Conservation (phyloP, 2,113 vertebrate species). For the Electrona antarctica region DNA sequence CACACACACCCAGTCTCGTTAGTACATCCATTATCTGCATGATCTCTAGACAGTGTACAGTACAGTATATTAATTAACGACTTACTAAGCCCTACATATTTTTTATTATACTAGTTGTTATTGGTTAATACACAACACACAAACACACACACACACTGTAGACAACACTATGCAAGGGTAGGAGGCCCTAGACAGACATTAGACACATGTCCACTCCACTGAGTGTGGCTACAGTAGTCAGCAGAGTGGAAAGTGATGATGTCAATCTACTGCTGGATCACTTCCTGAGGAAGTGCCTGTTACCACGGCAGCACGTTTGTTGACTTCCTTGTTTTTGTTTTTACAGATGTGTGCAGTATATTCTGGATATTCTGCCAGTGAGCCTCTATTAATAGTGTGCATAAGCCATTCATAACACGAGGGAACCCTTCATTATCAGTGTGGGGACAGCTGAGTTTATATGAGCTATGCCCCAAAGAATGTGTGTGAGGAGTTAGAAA, state of each 20-base stretch:
- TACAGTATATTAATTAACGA: background rate
- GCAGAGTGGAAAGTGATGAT: conserved; percentile 32
- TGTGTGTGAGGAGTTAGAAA: background rate
- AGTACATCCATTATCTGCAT: background rate
- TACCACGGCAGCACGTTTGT: conserved; percentile 32
- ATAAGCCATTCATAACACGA: too few species aligned
- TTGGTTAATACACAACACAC: conserved; percentile 2
- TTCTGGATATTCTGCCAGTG: background rate
- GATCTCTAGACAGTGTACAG: too few species aligned
- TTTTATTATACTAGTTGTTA: background rate
- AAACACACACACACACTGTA: background rate
- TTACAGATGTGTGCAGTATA: background rate
- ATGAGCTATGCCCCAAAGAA: background rate
- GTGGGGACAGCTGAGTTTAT: background rate
- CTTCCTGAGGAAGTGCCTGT: conserved; percentile 63
- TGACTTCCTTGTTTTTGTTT: conserved; percentile 59
- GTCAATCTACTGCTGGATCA: conserved; percentile 38
- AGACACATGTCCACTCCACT: background rate
- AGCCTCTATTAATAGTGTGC: background rate
- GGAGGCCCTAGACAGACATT: background rate
- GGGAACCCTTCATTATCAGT: too few species aligned
- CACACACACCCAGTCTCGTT: background rate
- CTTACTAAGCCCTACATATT: too few species aligned
- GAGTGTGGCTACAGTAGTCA: background rate
- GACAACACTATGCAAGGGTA: too few species aligned